Evolutionary conservation across 2,888 invertebrate genomes (phyloP).

Genomic region (Pasiphila rectangulata): DNA sequence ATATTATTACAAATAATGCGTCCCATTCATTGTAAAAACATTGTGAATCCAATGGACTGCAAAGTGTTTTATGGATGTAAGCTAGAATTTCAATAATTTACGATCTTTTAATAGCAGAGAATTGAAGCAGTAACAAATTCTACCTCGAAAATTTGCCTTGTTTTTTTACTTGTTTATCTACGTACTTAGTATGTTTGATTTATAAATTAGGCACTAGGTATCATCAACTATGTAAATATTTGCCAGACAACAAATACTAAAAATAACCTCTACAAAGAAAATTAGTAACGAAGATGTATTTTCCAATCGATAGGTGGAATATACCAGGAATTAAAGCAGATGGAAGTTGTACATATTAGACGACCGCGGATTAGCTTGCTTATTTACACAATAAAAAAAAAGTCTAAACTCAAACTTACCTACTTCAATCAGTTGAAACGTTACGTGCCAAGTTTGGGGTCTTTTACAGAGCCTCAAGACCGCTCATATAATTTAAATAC

Average conservation of each 20-base stretch:
- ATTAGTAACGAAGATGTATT: background rate
- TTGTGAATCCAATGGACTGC: background rate
- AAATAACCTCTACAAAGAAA: background rate
- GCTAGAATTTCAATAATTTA: slow-evolving; percentile 4
- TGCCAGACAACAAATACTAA: background rate
- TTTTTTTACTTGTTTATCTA: background rate
- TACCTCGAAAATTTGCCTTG: background rate
- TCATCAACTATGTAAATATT: background rate
- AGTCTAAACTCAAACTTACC: too few relatives aligned
- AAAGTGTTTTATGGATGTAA: background rate
- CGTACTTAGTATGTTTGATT: background rate
- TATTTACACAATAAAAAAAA: too few relatives aligned
- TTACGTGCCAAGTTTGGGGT: too few relatives aligned
- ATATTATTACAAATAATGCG: too few relatives aligned
- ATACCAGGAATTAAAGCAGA: background rate
- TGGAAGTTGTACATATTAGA: too few relatives aligned
- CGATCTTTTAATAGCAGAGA: slow-evolving; percentile 10
- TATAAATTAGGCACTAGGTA: background rate
- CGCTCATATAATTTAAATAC: too few relatives aligned
- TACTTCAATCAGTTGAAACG: too few relatives aligned
- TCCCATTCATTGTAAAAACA: background rate
- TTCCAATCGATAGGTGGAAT: background rate
- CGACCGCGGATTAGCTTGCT: too few relatives aligned
- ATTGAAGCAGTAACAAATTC: background rate
- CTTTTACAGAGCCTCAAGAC: too few relatives aligned